phyloP scores from a whole-genome alignment of 2,113 vertebrate species.

The Marcusenius ussheri region DNA sequence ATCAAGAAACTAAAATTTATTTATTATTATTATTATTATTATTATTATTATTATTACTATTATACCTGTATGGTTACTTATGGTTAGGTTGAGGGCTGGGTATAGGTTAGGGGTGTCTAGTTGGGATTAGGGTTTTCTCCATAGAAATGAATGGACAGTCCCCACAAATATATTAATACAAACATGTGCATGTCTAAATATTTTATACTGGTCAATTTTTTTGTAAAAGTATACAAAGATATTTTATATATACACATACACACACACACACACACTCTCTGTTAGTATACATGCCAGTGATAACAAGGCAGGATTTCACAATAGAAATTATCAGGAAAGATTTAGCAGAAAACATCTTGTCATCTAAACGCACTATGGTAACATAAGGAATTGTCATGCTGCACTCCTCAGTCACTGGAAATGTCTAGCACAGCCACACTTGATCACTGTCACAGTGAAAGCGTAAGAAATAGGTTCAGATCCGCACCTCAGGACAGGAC shows the following conservation, averaged over 20 bases:
- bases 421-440: conserved; percentile 57
- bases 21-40: neutral
- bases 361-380: conserved; percentile 50
- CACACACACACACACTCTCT: neutral
- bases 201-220: neutral
- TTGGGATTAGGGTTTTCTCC: neutral
- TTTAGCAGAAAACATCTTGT: conserved; percentile 57
- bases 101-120: neutral
- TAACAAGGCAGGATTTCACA: conserved; percentile 34
- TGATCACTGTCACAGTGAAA: conserved; percentile 62
- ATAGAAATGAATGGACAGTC: neutral
- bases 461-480: conserved; percentile 37
- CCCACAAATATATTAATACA: neutral
- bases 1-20: neutral
- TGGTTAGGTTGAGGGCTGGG: neutral
- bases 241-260: neutral
- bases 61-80: neutral
- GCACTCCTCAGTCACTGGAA: conserved; percentile 58
- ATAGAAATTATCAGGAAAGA: conserved; percentile 46
- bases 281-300: conserved; percentile 19
- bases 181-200: neutral
- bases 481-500: neutral
- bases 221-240: neutral
- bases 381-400: conserved; percentile 63
- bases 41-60: too few species aligned